phyloP scores from a whole-genome alignment of 53 echinoderm and acorn worm species.

The Holothuria leucospilota region DNA sequence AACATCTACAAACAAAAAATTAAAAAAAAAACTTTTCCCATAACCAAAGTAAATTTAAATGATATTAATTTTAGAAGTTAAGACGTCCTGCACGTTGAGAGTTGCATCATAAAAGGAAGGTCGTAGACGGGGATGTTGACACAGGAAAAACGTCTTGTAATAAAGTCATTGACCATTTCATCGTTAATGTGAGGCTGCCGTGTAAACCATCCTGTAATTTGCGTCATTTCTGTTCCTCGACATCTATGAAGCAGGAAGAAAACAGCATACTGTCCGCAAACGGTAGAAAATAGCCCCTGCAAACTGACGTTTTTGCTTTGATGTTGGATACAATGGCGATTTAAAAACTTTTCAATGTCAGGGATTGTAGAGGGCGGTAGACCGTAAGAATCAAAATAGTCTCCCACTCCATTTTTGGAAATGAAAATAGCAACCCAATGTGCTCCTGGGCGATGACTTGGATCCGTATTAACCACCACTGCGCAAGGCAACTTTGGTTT shows the following conservation, averaged over 20 bases:
- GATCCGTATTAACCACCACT: constrained; percentile 66
- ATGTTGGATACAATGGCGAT: not conserved
- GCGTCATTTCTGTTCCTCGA: constrained; percentile 3
- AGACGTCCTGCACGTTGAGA: no score
- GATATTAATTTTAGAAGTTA: no score
- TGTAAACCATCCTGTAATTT: not conserved
- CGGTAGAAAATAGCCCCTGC: constrained; percentile 58
- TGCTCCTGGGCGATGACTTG: constrained; percentile 53
- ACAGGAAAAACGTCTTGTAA: not conserved
- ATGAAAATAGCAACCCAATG: constrained; percentile 78
- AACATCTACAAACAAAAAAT: no score
- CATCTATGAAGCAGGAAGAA: constrained; percentile 40
- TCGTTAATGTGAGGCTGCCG: not conserved
- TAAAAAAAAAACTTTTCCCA: no score
- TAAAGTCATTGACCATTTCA: constrained; percentile 1
- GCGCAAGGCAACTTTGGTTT: constrained; percentile 54
- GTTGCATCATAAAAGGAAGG: not conserved
- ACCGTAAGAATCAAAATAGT: constrained; percentile 76
- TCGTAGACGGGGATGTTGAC: not conserved
- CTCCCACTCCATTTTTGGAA: constrained; percentile 31
- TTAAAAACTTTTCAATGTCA: constrained; percentile 24
- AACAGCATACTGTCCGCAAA: constrained; percentile 73
- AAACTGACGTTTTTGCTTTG: constrained; percentile 32
- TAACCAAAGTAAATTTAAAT: no score
- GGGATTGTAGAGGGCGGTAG: constrained; percentile 7